Evolutionary conservation across 2,888 invertebrate genomes (phyloP).

Genomic region (Kryphioiulus occultus): DNA sequence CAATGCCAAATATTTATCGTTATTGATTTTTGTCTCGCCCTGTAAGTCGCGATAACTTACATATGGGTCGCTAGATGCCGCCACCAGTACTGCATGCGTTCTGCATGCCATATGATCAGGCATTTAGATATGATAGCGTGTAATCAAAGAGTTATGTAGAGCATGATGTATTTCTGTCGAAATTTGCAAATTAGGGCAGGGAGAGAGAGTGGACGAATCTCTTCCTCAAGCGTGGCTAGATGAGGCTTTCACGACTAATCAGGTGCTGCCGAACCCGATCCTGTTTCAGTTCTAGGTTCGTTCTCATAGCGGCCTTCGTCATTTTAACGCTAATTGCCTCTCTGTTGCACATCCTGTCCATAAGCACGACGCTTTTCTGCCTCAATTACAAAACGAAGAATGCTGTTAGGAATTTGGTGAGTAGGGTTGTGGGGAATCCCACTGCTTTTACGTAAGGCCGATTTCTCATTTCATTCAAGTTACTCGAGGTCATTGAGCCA

Average conservation of each 20-base stretch:
- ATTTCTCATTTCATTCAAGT: too few species aligned
- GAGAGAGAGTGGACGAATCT: background rate
- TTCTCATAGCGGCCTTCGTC: background rate
- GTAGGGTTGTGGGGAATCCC: background rate
- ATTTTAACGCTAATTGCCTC: background rate
- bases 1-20: too few species aligned
- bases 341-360: background rate
- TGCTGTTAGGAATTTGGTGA: slow-evolving; percentile 29
- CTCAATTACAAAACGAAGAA: slow-evolving; percentile 41
- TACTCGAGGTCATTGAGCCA: background rate
- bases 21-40: background rate
- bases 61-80: background rate
- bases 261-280: background rate
- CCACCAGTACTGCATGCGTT: background rate
- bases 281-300: background rate
- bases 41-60: too few species aligned
- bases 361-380: background rate
- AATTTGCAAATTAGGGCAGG: background rate
- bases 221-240: background rate
- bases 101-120: background rate
- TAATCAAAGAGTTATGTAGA: background rate
- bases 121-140: background rate
- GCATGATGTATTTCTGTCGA: background rate
- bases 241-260: background rate
- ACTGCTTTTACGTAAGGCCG: too few species aligned